These are phyloP conservation scores for Neodiprion fabricii DNA, from an alignment of 1,140 invertebrate species.

Conservation along the genomic window DNA sequence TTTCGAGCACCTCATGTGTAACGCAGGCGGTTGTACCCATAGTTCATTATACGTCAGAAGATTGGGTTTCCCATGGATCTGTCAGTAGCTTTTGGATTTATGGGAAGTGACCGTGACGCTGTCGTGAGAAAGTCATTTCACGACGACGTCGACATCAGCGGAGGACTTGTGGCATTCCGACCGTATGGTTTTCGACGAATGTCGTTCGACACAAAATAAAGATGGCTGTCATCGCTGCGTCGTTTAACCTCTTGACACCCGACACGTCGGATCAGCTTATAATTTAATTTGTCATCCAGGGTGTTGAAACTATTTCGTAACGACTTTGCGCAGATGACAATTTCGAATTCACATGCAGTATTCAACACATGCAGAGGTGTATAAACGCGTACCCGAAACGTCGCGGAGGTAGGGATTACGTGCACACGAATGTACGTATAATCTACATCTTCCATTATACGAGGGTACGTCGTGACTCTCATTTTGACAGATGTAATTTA, in stretches of 20 bases:
- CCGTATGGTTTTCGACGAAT: no score
- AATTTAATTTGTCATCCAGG: background rate
- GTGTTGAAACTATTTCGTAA: background rate
- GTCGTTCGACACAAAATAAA: background rate
- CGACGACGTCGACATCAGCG: background rate
- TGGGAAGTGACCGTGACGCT: background rate
- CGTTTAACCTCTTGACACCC: background rate
- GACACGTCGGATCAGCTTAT: background rate
- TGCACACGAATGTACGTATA: background rate
- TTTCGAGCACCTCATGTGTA: no score
- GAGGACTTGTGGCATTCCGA: background rate
- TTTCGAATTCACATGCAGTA: background rate
- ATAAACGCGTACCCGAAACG: no score
- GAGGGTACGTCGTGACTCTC: no score
- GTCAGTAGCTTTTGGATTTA: background rate
- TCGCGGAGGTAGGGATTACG: no score
- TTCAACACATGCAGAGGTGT: no score
- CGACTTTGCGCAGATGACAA: background rate
- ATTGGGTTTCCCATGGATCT: background rate
- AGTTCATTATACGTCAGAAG: background rate
- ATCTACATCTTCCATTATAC: background rate
- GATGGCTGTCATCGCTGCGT: background rate
- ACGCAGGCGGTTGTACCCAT: no score
- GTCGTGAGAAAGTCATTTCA: background rate
- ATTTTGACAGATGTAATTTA: slow-evolving; percentile 8